Evolutionary conservation across 2,113 vertebrate species (phyloP).

Genomic region (Prochilodus magdalenae): DNA sequence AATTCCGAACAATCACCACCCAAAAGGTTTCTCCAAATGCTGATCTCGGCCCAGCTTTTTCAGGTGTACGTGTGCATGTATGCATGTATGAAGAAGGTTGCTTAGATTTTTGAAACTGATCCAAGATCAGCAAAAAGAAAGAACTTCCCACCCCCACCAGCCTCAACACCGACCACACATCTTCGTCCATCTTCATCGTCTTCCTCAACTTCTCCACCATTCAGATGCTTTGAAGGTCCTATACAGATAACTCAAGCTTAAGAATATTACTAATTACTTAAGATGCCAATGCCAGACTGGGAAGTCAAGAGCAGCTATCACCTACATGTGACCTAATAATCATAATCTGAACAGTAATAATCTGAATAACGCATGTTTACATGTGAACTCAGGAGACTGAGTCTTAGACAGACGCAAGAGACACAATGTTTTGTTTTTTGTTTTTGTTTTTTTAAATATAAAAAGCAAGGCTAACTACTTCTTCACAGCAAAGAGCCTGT

Average conservation of each 20-base stretch:
- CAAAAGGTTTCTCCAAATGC: neutral
- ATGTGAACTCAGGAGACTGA: conserved; percentile 58
- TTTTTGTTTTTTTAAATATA: conserved; percentile 58
- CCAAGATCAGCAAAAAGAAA: conserved; percentile 5
- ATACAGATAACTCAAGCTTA: conserved; percentile 36
- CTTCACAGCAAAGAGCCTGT: conserved; percentile 65
- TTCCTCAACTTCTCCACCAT: neutral
- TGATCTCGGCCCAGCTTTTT: neutral
- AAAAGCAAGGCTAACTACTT: conserved; percentile 67
- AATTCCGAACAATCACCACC: conserved; percentile 13
- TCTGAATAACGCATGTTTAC: conserved; percentile 62
- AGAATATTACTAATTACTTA: conserved; percentile 44
- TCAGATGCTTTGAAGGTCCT: conserved; percentile 18
- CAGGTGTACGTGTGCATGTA: neutral
- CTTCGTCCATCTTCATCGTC: neutral
- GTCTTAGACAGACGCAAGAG: conserved; percentile 51
- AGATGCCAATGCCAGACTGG: conserved; percentile 43
- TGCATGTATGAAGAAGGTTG: neutral
- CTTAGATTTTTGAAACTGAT: neutral
- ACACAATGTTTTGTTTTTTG: conserved; percentile 40
- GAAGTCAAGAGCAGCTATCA: conserved; percentile 64
- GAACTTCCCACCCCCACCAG: neutral
- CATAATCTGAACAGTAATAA: conserved; percentile 54
- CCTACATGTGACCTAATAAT: conserved; percentile 56
- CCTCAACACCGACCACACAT: neutral